Evolutionary conservation across 1,140 invertebrate species (phyloP).

Genomic region (Fopius arisanus): DNA sequence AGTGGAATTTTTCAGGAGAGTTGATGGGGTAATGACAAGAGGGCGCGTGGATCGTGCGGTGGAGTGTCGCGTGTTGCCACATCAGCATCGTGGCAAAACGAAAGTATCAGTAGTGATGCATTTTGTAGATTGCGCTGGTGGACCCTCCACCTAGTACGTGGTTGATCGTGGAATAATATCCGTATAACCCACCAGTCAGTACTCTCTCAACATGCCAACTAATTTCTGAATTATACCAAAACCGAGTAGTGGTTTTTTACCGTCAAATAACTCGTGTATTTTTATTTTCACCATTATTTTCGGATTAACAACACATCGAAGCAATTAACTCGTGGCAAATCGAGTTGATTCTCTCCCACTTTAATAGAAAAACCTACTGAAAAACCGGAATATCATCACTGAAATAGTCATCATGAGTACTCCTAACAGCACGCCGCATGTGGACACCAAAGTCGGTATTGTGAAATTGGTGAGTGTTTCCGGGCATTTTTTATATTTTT

Average conservation of each 20-base stretch:
- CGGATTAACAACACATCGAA: neutral
- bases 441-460: conserved; percentile 63
- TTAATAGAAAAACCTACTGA: conserved; percentile 12
- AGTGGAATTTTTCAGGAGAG: too few species aligned
- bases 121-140: conserved; percentile 54
- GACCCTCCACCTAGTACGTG: conserved; percentile 42
- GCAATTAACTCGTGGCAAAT: neutral
- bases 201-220: conserved; percentile 45
- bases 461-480: conserved; percentile 67
- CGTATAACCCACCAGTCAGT: conserved; percentile 17
- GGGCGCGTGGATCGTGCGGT: conserved; percentile 40
- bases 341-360: neutral
- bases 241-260: conserved; percentile 23
- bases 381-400: neutral
- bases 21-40: too few species aligned
- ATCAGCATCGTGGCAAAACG: conserved; percentile 53
- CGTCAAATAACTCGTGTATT: neutral
- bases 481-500: neutral
- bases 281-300: neutral
- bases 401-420: conserved; percentile 22
- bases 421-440: conserved; percentile 39
- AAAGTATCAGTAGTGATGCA: conserved; percentile 48
- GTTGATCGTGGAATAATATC: conserved; percentile 32
- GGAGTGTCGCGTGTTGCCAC: conserved; percentile 61
- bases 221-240: conserved; percentile 41